Evolutionary conservation across 2,888 invertebrate genomes (phyloP).

Genomic region (Trachelus troglodyta): DNA sequence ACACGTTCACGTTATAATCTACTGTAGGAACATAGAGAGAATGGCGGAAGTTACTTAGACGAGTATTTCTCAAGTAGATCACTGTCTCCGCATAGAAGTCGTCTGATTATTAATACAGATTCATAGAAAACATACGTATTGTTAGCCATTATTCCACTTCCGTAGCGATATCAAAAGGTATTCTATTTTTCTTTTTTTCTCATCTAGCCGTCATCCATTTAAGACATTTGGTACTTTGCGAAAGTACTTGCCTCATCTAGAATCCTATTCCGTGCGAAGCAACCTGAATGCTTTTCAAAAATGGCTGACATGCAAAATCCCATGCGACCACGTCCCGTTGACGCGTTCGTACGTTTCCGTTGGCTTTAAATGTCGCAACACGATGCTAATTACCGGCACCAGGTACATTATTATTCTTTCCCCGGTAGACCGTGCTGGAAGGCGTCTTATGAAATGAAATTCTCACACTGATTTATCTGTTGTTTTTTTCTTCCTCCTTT

Average conservation of each 20-base stretch:
- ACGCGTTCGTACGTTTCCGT: neutral
- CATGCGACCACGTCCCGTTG: neutral
- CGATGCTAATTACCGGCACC: constrained; percentile 58
- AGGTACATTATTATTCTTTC: constrained; percentile 50
- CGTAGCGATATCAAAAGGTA: neutral
- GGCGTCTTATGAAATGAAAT: constrained; percentile 53
- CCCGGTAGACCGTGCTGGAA: constrained; percentile 13
- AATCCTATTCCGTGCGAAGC: neutral
- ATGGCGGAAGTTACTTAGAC: constrained; percentile 15
- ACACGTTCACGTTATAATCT: constrained; percentile 1
- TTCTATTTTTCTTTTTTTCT: neutral
- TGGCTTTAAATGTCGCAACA: neutral
- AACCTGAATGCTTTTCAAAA: neutral
- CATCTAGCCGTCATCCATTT: neutral
- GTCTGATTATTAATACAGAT: neutral
- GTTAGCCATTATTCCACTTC: neutral
- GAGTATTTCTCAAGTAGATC: constrained; percentile 22
- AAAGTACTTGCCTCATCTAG: neutral
- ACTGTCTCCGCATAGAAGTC: constrained; percentile 11
- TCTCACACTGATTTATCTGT: constrained; percentile 51
- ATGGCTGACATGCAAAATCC: neutral
- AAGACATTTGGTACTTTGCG: neutral
- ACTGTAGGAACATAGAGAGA: constrained; percentile 5
- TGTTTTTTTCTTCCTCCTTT: neutral
- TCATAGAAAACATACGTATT: neutral